Conservation (phyloP, 2,113 vertebrate species). For the Oreochromis spilurus region DNA sequence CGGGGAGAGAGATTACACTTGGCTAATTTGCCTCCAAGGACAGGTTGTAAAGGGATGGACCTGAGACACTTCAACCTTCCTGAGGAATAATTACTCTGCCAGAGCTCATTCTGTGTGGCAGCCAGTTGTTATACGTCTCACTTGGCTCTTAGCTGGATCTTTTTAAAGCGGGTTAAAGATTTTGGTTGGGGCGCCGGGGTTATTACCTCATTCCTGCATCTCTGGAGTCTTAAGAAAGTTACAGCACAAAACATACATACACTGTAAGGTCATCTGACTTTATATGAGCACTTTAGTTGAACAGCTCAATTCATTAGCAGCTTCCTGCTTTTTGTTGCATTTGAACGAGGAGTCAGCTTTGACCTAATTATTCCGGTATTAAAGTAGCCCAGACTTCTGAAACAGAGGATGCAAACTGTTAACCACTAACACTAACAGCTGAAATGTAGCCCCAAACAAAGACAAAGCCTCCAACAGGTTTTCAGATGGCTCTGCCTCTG, state of each 20-base stretch:
- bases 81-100: slow-evolving; percentile 36
- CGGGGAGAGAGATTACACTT: neutral
- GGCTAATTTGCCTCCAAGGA: slow-evolving; percentile 17
- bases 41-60: neutral
- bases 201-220: neutral
- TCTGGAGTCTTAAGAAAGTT: neutral
- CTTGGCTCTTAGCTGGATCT: neutral
- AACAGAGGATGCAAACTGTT: neutral
- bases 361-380: neutral
- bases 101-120: slow-evolving; percentile 19
- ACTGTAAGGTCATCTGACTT: neutral
- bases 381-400: neutral
- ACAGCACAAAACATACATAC: neutral
- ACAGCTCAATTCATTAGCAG: neutral
- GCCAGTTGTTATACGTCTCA: neutral
- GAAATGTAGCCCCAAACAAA: neutral
- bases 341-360: neutral
- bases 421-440: neutral
- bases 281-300: neutral
- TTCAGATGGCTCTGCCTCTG: neutral
- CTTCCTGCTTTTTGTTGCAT: neutral
- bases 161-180: neutral
- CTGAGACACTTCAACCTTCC: slow-evolving; percentile 23
- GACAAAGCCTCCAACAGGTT: neutral
- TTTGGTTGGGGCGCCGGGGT: neutral